phyloP scores from a whole-genome alignment of 2,888 invertebrate genomes.

The Petrolisthes cinctipes region DNA sequence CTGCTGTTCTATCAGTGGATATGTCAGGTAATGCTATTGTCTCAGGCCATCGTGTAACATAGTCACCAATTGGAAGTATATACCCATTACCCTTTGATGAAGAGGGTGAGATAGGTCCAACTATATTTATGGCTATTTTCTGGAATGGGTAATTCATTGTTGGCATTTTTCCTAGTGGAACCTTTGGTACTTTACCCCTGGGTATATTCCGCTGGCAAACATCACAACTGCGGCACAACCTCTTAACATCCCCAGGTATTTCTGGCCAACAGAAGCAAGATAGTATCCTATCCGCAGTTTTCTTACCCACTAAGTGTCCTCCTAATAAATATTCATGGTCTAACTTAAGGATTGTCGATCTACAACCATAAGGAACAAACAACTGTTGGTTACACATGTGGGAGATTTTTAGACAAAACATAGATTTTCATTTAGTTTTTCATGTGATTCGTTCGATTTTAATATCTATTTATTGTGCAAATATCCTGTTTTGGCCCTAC shows the following conservation, averaged over 20 bases:
- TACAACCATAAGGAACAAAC: not conserved
- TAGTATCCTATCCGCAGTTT: not conserved
- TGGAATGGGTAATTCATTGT: not conserved
- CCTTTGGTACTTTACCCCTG: not conserved
- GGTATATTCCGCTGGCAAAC: not conserved
- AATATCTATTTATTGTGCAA: too few species aligned
- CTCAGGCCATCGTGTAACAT: not conserved
- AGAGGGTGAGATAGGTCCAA: not conserved
- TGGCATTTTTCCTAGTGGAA: not conserved
- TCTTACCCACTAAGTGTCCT: not conserved
- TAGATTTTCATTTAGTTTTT: too few species aligned
- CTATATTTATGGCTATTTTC: not conserved
- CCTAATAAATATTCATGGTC: not conserved
- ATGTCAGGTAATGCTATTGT: not conserved
- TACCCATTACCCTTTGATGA: not conserved
- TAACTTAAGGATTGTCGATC: not conserved
- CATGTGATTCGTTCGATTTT: too few species aligned
- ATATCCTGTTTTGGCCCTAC: too few species aligned
- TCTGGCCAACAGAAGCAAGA: constrained; percentile 5
- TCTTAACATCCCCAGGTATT: not conserved
- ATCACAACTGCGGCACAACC: not conserved
- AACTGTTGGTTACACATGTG: too few species aligned
- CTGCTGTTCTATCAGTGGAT: not conserved
- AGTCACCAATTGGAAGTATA: not conserved
- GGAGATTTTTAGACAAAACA: too few species aligned